A percentile compares a stretch with the other conserved stretches of the same genome.
Evolutionary conservation across 1,140 invertebrate genomes (phyloP).

Genomic region (Drosophila burlai): DNA sequence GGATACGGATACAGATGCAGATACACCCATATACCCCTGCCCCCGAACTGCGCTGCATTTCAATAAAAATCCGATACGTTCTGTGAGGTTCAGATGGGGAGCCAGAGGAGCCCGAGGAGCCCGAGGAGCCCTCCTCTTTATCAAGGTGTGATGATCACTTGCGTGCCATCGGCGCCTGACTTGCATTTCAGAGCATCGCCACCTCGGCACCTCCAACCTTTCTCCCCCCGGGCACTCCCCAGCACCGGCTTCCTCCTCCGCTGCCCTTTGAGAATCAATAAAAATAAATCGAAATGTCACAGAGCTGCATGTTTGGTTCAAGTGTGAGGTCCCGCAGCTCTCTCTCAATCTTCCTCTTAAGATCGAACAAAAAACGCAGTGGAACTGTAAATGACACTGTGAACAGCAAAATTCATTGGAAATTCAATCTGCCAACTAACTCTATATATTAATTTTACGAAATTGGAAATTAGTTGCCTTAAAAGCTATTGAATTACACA

Average conservation of each 20-base stretch:
- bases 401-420: conserved; percentile 58
- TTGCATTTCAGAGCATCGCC: conserved; percentile 74
- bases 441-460: conserved; percentile 63
- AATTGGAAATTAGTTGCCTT: conserved; percentile 55
- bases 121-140: conserved; percentile 47
- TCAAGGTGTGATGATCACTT: conserved; percentile 84
- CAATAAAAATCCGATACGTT: conserved; percentile 83
- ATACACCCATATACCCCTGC: conserved; percentile 25
- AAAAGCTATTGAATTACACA: conserved; percentile 67
- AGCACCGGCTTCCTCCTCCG: neutral
- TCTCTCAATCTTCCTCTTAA: conserved; percentile 17
- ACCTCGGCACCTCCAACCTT: conserved; percentile 40
- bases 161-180: conserved; percentile 82
- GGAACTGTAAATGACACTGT: conserved; percentile 74
- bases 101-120: neutral
- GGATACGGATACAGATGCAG: conserved; percentile 26
- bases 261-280: conserved; percentile 69
- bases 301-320: conserved; percentile 59
- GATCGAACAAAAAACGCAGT: conserved; percentile 7
- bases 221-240: neutral
- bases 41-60: conserved; percentile 58
- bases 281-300: conserved; percentile 84
- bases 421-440: conserved; percentile 42
- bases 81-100: conserved; percentile 21
- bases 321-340: conserved; percentile 79